These are phyloP conservation scores for Allacma fusca DNA, from an alignment of 2,888 invertebrate genomes.

Conservation along the genomic window DNA sequence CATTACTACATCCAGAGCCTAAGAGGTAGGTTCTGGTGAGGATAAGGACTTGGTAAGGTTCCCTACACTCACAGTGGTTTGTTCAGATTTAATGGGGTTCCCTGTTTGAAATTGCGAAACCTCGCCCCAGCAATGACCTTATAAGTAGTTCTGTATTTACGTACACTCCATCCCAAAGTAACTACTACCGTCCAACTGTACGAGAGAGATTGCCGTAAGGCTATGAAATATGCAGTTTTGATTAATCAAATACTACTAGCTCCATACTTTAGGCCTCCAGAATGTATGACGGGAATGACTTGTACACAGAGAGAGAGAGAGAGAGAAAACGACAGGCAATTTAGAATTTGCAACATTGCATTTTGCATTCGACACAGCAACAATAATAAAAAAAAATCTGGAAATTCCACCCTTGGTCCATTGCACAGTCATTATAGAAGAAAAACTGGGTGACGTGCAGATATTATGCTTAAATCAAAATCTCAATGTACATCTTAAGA, in stretches of 20 bases:
- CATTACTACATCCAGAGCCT: too few relatives aligned
- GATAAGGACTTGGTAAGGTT: too few relatives aligned
- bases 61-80: too few relatives aligned
- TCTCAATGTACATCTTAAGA: not conserved
- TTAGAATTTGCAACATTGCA: conserved; percentile 16
- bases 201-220: too few relatives aligned
- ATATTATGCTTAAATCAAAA: conserved; percentile 4
- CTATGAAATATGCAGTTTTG: not conserved
- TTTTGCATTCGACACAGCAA: not conserved
- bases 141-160: too few relatives aligned
- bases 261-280: not conserved
- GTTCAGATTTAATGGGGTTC: too few relatives aligned
- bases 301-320: not conserved
- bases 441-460: not conserved
- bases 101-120: too few relatives aligned
- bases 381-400: not conserved
- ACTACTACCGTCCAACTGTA: too few relatives aligned
- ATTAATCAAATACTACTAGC: conserved; percentile 2
- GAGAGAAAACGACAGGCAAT: too few relatives aligned
- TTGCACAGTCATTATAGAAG: conserved; percentile 1
- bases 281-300: not conserved
- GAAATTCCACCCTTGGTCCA: not conserved
- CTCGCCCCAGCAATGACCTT: too few relatives aligned
- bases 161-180: too few relatives aligned
- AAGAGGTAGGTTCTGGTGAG: too few relatives aligned